Conservation (phyloP, 1,140 invertebrate species). For the Euwallacea similis region DNA sequence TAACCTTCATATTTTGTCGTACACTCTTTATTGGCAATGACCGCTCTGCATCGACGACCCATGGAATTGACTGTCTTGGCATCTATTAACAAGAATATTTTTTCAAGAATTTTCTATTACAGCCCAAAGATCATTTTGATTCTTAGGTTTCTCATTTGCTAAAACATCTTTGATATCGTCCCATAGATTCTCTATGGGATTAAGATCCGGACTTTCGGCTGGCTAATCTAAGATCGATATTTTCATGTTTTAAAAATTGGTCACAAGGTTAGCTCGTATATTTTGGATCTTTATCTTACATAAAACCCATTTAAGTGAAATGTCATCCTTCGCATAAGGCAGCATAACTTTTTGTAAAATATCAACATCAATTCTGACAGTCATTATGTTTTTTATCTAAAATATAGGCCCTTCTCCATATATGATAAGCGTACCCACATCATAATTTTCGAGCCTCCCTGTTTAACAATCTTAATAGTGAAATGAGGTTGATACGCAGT, state of each 20-base stretch:
- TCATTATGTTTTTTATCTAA: constrained; percentile 9
- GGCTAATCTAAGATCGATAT: background rate
- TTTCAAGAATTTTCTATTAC: background rate
- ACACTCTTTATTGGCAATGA: constrained; percentile 3
- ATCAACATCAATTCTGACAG: background rate
- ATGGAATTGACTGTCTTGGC: background rate
- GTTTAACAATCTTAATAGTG: constrained; percentile 4
- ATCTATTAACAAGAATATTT: background rate
- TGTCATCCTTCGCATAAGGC: constrained; percentile 40
- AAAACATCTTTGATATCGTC: background rate
- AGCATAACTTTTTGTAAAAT: constrained; percentile 29
- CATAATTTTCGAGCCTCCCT: constrained; percentile 8
- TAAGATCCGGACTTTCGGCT: constrained; percentile 3
- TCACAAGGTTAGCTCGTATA: constrained; percentile 32
- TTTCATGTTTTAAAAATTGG: background rate
- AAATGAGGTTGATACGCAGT: background rate
- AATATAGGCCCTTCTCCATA: constrained; percentile 10
- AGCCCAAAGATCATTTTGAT: constrained; percentile 1
- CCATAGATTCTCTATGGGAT: background rate
- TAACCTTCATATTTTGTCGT: background rate
- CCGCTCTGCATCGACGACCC: background rate
- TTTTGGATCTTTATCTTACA: constrained; percentile 53
- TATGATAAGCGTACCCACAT: constrained; percentile 10
- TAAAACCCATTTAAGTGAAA: constrained; percentile 42
- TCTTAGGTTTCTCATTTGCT: background rate